These are phyloP conservation scores for Trichogramma dendrolimi DNA, from an alignment of 2,888 invertebrate genomes.

Conservation along the genomic window DNA sequence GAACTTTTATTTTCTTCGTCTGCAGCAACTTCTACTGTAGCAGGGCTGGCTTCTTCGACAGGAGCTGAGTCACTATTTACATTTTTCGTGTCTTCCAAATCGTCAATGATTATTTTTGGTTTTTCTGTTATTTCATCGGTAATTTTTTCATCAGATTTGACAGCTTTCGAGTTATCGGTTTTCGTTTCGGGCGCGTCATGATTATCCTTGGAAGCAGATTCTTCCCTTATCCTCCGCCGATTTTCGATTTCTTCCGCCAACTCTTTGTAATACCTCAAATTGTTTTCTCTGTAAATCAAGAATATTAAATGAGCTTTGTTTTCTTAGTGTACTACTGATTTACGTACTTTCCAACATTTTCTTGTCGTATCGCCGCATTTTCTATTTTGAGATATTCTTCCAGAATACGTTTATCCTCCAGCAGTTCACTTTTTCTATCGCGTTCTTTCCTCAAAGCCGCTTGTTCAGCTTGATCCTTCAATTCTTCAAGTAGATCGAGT, in stretches of 20 bases:
- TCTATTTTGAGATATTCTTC: constrained; percentile 35
- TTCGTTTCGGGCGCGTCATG: constrained; percentile 16
- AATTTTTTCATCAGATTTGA: constrained; percentile 3
- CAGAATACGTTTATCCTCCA: constrained; percentile 39
- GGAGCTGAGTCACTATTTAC: not conserved
- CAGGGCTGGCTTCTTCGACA: constrained; percentile 7
- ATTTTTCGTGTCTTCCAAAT: constrained; percentile 1
- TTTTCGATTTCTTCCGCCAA: constrained; percentile 60
- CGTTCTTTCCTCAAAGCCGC: constrained; percentile 37
- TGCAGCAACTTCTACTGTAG: not conserved
- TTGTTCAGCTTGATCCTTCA: constrained; percentile 44
- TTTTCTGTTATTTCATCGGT: constrained; percentile 11
- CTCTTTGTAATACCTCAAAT: constrained; percentile 64
- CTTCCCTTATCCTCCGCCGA: constrained; percentile 56
- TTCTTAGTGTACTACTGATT: not conserved
- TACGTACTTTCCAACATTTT: constrained; percentile 37
- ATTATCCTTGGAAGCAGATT: constrained; percentile 41
- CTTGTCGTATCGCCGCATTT: constrained; percentile 35
- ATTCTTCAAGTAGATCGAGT: constrained; percentile 36
- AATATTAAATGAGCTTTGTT: not conserved
- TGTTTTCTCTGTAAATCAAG: constrained; percentile 53
- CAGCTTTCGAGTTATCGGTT: constrained; percentile 11
- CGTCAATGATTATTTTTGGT: not conserved
- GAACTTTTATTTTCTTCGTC: constrained; percentile 28
- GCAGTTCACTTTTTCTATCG: constrained; percentile 37